Base-by-base conservation (phyloP, 2,888 invertebrate species). In the Idaea aversata region DNA sequence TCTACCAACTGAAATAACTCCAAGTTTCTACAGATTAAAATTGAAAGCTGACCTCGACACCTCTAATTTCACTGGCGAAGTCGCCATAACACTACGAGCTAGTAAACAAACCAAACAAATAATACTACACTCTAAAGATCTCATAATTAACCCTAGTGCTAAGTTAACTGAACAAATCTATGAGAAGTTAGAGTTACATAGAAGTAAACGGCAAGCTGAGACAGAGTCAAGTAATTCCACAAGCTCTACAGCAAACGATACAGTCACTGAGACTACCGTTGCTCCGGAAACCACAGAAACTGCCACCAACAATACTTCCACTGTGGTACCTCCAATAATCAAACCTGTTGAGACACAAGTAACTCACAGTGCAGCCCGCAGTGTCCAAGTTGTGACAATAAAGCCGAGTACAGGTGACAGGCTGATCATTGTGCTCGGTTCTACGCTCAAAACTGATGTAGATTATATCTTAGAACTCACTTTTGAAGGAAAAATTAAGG, bases 391-490 rank as follows among this genome's bases (percentile, higher is more conserved):
- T 63, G 61, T 84, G 13, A 86, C 86, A 0, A 84, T 90, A 61
- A 72, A 72, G 5, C 76, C 86, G 61, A 82, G 84, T 6, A 75
- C 86, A 0, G 91, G 90, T n/a, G 91, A 92, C 62, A 75, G 90
- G 66, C 69, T 93, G 34, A 78, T 88, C 25, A 72, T 93, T 0
- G 74, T 78, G 4, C 69, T 92, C 59, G 91, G 84, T 16, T 81
- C 91, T 5, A 72, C 86, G 0, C 81, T 95, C 34, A 87, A 90
- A 73, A 80, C 88, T 5, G 83, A 88, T 47, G 87, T 92, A 10
- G 93, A 93, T 76, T 95, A 95, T 69, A 93, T 91, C 0, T 77
- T 95, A 34, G 90, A 94, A 73, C 77, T 95, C 13, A 88, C 93
- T 3, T 95, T 94, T 76, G 79, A 82, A 13, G 95, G 95, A 13